Evolutionary conservation across 2,888 invertebrate species (phyloP).

Genomic region (Pherbina coryleti): DNA sequence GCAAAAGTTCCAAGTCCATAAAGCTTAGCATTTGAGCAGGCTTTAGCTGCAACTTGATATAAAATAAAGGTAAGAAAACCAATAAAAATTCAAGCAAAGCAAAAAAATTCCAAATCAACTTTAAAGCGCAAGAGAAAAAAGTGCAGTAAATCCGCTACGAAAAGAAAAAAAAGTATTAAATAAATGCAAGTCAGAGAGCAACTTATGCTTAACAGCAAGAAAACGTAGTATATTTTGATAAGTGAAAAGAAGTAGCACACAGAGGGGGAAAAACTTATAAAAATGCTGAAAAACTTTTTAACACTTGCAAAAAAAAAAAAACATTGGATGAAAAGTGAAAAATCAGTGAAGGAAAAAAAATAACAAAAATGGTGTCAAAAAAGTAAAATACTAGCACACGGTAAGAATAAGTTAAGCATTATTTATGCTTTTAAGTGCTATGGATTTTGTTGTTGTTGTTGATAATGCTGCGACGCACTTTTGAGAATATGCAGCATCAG

Average conservation of each 20-base stretch:
- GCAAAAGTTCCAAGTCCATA: neutral
- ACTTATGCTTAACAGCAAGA: neutral
- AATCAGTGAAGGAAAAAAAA: neutral
- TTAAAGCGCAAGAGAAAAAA: slow-evolving; percentile 9
- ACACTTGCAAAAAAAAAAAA: slow-evolving; percentile 31
- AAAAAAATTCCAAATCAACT: neutral
- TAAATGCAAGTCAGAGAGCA: slow-evolving; percentile 19
- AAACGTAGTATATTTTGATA: slow-evolving; percentile 11
- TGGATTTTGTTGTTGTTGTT: slow-evolving; percentile 14
- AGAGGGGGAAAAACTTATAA: slow-evolving; percentile 55
- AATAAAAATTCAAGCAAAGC: neutral
- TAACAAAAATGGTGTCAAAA: slow-evolving; percentile 59
- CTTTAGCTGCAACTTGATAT: neutral
- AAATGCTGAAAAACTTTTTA: slow-evolving; percentile 1
- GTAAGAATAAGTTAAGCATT: slow-evolving; percentile 54
- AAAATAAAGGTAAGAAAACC: neutral
- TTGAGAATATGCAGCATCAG: neutral
- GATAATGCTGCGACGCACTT: neutral
- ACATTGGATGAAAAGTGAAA: slow-evolving; percentile 28
- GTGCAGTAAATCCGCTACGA: slow-evolving; percentile 21
- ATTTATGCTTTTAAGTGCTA: slow-evolving; percentile 29
- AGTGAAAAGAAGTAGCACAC: slow-evolving; percentile 58
- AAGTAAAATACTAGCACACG: slow-evolving; percentile 54
- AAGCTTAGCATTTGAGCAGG: neutral
- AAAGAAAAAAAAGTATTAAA: slow-evolving; percentile 40